phyloP scores from a whole-genome alignment of 30 jellyfish, hydroid and myxozoan species.

The Haliclystus octoradiatus region DNA sequence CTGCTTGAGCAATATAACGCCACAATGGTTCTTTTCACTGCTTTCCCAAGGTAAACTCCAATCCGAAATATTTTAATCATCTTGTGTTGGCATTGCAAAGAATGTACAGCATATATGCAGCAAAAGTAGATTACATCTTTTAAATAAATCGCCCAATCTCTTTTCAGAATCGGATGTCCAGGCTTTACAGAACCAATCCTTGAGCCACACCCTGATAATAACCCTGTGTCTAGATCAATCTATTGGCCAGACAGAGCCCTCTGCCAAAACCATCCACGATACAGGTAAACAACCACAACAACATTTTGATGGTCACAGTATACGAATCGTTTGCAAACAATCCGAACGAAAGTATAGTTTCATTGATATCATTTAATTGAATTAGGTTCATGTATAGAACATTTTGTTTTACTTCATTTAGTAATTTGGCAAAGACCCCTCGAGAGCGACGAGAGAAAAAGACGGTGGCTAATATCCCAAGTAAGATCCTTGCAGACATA shows the following conservation, averaged over 20 bases:
- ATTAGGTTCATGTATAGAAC: not conserved
- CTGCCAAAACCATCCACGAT: conserved; percentile 74
- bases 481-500: conserved; percentile 17
- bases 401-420: conserved; percentile 1
- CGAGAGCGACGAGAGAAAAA: conserved; percentile 55
- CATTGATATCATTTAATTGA: not conserved
- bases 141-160: not conserved
- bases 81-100: not conserved
- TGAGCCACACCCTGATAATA: conserved; percentile 26
- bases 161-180: conserved; percentile 63
- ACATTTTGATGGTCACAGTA: no score
- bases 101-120: no score
- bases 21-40: conserved; percentile 16
- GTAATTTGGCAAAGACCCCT: conserved; percentile 71
- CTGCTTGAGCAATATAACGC: not conserved
- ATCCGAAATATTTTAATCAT: not conserved
- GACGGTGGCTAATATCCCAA: conserved; percentile 51
- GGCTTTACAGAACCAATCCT: conserved; percentile 59
- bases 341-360: not conserved
- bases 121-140: no score
- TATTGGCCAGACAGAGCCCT: conserved; percentile 65
- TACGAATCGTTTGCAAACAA: not conserved
- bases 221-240: conserved; percentile 54
- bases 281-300: conserved; percentile 26
- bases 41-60: conserved; percentile 70